A percentile compares a stretch with the other conserved stretches of the same genome.
phyloP scores from a whole-genome alignment of 1,140 invertebrate genomes.

The Tribolium castaneum region DNA sequence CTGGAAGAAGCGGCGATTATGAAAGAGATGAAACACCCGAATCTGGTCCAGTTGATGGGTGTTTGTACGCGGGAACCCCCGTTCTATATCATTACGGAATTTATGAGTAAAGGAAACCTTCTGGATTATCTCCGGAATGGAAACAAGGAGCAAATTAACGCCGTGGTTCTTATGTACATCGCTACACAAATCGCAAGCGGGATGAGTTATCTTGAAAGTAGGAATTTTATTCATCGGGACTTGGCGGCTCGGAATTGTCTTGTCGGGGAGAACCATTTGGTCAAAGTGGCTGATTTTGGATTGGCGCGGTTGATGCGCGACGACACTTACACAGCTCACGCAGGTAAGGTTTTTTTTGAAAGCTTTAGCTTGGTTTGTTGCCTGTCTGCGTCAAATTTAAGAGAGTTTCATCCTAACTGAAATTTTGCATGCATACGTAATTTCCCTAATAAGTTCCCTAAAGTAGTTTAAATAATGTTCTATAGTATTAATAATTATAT shows the following conservation, averaged over 20 bases:
- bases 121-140: constrained; percentile 94
- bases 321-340: constrained; percentile 97
- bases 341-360: too few relatives aligned
- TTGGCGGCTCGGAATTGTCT: constrained; percentile 98
- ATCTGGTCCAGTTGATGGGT: constrained; percentile 96
- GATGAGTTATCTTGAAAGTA: constrained; percentile 98
- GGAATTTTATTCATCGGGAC: constrained; percentile 98
- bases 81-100: constrained; percentile 99
- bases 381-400: too few relatives aligned
- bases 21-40: constrained; percentile 99
- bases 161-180: constrained; percentile 98
- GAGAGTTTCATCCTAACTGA: too few relatives aligned
- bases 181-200: constrained; percentile 98
- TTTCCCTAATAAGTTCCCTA: too few relatives aligned
- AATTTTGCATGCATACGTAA: too few relatives aligned
- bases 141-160: constrained; percentile 90
- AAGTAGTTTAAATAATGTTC: too few relatives aligned
- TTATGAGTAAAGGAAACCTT: constrained; percentile 98
- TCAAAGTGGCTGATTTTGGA: constrained; percentile 98
- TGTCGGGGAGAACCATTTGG: constrained; percentile 95
- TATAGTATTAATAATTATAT: too few relatives aligned
- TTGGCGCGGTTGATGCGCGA: constrained; percentile 97
- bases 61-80: constrained; percentile 98
- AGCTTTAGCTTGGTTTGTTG: too few relatives aligned
- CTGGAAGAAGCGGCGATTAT: constrained; percentile 98